Percentiles rank a stretch among this genome's conserved stretches.
These are phyloP conservation scores for Chaenogobius annularis DNA, from an alignment of 2,113 vertebrate genomes.

Conservation along the genomic window DNA sequence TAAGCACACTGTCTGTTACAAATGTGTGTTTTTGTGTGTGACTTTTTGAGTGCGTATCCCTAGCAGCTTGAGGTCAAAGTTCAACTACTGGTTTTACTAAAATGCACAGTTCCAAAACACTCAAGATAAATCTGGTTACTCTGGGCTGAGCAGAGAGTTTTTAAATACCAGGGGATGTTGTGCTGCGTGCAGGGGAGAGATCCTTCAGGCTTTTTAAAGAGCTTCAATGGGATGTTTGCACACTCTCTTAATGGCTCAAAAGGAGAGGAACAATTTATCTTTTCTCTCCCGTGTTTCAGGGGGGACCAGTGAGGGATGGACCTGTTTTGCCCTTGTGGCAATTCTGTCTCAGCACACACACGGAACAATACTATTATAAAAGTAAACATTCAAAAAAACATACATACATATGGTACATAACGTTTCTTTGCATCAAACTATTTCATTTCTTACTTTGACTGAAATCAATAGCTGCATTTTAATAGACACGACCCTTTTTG, in stretches of 20 bases:
- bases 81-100: constrained; percentile 55
- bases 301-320: constrained; percentile 40
- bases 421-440: too few relatives aligned
- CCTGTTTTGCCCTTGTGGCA: constrained; percentile 34
- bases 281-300: constrained; percentile 44
- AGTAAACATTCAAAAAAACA: too few relatives aligned
- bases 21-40: not conserved
- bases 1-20: not conserved
- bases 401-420: too few relatives aligned
- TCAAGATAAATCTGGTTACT: not conserved
- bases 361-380: constrained; percentile 48
- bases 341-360: constrained; percentile 35
- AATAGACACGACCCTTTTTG: too few relatives aligned
- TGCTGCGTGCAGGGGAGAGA: constrained; percentile 22
- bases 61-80: constrained; percentile 45
- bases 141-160: constrained; percentile 21
- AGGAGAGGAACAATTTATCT: constrained; percentile 65
- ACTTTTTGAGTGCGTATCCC: not conserved
- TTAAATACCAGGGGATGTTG: constrained; percentile 19
- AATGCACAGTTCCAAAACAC: not conserved
- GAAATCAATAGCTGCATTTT: too few relatives aligned
- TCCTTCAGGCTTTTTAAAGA: constrained; percentile 61
- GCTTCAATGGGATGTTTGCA: constrained; percentile 66
- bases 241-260: constrained; percentile 66
- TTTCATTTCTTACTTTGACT: too few relatives aligned